A percentile compares a stretch with the other conserved stretches of the same genome.
Evolutionary conservation across 2,113 vertebrate genomes (phyloP).

Genomic region (Rhabdomys dilectus): DNA sequence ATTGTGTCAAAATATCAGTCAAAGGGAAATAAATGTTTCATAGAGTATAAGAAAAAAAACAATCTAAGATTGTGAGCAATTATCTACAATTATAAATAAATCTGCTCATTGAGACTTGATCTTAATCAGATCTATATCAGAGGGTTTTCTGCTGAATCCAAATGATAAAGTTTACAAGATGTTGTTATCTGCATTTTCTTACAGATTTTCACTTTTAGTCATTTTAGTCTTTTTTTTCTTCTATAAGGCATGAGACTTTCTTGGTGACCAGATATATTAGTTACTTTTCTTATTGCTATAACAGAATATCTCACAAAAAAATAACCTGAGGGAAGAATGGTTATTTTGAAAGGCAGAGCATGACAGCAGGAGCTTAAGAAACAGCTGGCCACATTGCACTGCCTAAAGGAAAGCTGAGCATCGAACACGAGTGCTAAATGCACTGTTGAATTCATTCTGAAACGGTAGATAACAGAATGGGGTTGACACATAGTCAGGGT

Average conservation of each 20-base stretch:
- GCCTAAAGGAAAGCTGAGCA: neutral
- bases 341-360: neutral
- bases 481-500: neutral
- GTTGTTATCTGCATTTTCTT: neutral
- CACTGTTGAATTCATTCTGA: neutral
- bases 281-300: neutral
- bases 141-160: neutral
- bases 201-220: neutral
- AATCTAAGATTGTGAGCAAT: neutral
- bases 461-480: too few species aligned
- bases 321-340: neutral
- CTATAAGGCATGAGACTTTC: neutral
- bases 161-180: neutral
- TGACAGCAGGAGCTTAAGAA: neutral
- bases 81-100: conserved; percentile 5
- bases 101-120: neutral
- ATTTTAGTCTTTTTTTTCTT: neutral
- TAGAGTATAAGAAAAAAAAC: neutral
- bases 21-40: neutral
- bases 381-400: neutral
- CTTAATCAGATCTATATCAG: neutral
- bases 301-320: neutral
- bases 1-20: neutral
- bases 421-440: neutral
- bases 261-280: neutral